Evolutionary conservation across 1,140 invertebrate species (phyloP), one percentile per base, ranked within the genome.

Genomic region (Nasonia longicornis): DNA sequence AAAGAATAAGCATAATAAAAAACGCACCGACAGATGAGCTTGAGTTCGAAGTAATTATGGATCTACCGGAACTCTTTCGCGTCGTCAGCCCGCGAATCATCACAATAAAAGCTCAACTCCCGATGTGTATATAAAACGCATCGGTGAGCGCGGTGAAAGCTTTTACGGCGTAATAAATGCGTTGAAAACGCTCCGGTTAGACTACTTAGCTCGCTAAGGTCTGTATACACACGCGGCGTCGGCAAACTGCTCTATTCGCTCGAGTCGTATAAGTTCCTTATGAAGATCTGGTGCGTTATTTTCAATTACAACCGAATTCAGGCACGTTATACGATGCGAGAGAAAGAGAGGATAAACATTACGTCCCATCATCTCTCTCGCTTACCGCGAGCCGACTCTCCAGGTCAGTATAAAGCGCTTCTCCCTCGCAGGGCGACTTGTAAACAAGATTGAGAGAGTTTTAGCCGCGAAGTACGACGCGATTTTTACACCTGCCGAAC

Each of bases 161-260:
- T 16, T 3, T 63, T 45, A 72, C 38, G 14, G n/a, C 14, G 26
- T n/a, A 63, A 38, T 79, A 79, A 79, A 58, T 79, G 77, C 38
- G n/a, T 64, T 14, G 52, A 79, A 64, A 71, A 63, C 20, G 26
- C 16, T 16, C 2, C 20, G 35, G 45, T 79, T 71, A 16, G 22
- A 31, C 22, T 20, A 31, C 11, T 58, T 29, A 38, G 4, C 52
- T 58, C n/a, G 16, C 38, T 69, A n/a, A 63, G 11, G 11, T 16
- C 20, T 35, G n/a, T 52, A 52, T 16, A 52, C 11, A 3, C 52
- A 58, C 52, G 16, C 52, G 35, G 35, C 52, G 4, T n/a, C 6
- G 16, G 52, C 52, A 20, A 58, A 58, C 52, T 58, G 52, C 52
- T 58, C 52, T 58, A 58, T 58, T 16, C 6, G 7, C 52, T 58